Evolutionary conservation across 2,888 invertebrate genomes (phyloP).

Genomic region (Chydorus sphaericus): DNA sequence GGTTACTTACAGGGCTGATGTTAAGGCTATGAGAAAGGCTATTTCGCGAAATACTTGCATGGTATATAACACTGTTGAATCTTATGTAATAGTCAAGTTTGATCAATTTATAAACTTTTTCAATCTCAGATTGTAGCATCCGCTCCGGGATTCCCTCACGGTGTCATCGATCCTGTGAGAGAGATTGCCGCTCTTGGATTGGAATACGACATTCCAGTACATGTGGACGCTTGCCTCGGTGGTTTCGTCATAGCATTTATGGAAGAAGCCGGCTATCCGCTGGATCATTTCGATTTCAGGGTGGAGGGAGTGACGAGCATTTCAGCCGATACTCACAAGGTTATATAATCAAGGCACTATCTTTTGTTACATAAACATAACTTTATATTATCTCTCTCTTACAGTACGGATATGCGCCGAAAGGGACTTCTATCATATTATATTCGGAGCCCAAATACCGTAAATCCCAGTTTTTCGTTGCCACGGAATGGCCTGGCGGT

Average conservation of each 20-base stretch:
- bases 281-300: conserved; percentile 75
- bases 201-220: conserved; percentile 76
- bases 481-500: conserved; percentile 96
- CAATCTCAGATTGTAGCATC: conserved; percentile 74
- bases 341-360: too few relatives aligned
- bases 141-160: conserved; percentile 91
- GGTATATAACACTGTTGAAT: too few relatives aligned
- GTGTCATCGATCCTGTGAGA: conserved; percentile 83
- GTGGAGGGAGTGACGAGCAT: conserved; percentile 89
- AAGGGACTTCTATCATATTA: conserved; percentile 85
- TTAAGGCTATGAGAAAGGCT: conserved; percentile 59
- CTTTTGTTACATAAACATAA: too few relatives aligned
- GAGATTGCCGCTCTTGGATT: conserved; percentile 62
- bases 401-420: conserved; percentile 92
- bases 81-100: too few relatives aligned
- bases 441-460: conserved; percentile 64
- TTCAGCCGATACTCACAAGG: conserved; percentile 97
- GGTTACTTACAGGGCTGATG: conserved; percentile 55
- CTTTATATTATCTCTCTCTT: conserved; percentile 2
- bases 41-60: conserved; percentile 78
- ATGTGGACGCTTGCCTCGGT: conserved; percentile 94
- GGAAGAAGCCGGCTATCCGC: conserved; percentile 62
- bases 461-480: conserved; percentile 81
- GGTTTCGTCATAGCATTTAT: conserved; percentile 91
- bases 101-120: too few relatives aligned